phyloP scores from a whole-genome alignment of 2,113 vertebrate species.

The Theristicus caerulescens region DNA sequence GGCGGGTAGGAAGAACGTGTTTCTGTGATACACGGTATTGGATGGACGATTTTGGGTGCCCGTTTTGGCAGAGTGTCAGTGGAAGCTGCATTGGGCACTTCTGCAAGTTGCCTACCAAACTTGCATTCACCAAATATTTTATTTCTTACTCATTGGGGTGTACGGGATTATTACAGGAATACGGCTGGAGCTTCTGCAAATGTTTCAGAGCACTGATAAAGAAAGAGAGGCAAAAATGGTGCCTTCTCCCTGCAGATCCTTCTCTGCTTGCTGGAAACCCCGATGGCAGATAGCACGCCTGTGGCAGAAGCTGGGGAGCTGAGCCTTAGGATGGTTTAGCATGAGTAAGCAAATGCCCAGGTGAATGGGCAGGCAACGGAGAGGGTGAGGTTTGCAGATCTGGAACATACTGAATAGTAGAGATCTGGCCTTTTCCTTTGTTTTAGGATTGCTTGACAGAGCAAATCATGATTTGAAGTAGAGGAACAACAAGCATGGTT shows the following conservation, averaged over 20 bases:
- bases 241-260: background rate
- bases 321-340: background rate
- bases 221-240: background rate
- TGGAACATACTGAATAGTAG: background rate
- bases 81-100: background rate
- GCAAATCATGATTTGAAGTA: background rate
- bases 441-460: background rate
- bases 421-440: background rate
- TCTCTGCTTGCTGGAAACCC: background rate
- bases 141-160: background rate
- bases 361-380: background rate
- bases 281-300: background rate
- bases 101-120: background rate
- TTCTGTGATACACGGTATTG: background rate
- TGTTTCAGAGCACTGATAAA: background rate
- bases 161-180: background rate
- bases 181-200: fast-evolving
- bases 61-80: fast-evolving
- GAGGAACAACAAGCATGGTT: background rate
- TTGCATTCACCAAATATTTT: background rate
- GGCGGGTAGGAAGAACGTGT: background rate
- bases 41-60: background rate
- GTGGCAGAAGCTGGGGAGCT: background rate
- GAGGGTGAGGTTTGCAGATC: background rate
- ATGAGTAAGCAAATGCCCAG: background rate